Conservation (phyloP, 2,113 vertebrate genomes). For the Bambusicola thoracicus region DNA sequence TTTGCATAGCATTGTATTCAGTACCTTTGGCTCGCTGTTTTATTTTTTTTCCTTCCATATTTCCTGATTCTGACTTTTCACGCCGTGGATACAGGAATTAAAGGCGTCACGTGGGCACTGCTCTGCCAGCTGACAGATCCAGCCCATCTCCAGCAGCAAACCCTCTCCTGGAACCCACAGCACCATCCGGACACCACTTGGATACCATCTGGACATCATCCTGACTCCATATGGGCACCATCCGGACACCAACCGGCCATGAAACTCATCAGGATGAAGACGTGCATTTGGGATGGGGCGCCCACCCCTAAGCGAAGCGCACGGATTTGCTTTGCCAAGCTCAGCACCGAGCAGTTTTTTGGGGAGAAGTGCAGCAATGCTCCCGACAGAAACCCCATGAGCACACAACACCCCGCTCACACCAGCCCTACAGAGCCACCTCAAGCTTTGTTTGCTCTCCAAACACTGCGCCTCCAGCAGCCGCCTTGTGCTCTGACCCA, state of each 20-base stretch:
- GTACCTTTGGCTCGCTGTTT: not conserved
- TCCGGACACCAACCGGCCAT: too few species aligned
- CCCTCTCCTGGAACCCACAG: not conserved
- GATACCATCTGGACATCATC: too few species aligned
- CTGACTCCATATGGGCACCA: too few species aligned
- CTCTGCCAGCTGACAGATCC: not conserved
- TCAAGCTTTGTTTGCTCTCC: slow-evolving; percentile 8
- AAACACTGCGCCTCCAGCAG: not conserved
- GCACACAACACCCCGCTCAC: accelerated
- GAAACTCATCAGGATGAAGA: too few species aligned
- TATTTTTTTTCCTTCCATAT: not conserved
- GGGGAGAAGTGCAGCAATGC: accelerated
- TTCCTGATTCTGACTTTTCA: not conserved
- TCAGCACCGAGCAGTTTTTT: accelerated
- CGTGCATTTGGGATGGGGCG: too few species aligned
- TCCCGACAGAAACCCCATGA: accelerated
- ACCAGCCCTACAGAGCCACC: not conserved
- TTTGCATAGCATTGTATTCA: not conserved
- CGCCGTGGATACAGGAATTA: not conserved
- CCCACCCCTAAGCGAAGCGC: accelerated
- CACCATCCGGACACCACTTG: too few species aligned
- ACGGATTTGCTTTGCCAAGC: not conserved
- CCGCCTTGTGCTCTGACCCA: accelerated
- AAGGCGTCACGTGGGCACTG: not conserved
- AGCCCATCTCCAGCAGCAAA: not conserved